These are phyloP conservation scores for Hypercompe scribonia DNA, from an alignment of 2,888 invertebrate genomes.

Conservation along the genomic window DNA sequence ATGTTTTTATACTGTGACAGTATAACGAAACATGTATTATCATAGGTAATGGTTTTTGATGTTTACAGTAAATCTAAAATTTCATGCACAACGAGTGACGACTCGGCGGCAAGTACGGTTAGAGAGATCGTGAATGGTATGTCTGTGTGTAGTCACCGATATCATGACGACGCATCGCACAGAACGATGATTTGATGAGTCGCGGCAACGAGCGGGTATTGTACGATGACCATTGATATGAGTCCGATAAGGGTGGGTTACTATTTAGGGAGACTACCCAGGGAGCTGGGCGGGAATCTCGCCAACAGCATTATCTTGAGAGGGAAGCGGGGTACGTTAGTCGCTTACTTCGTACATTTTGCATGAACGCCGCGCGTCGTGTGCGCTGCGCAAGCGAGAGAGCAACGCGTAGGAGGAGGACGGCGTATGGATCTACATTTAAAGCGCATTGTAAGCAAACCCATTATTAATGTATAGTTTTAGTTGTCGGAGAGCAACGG, in stretches of 20 bases:
- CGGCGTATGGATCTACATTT: slow-evolving; percentile 82
- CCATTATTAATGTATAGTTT: slow-evolving; percentile 86
- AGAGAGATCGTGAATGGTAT: slow-evolving; percentile 6
- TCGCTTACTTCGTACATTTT: slow-evolving; percentile 79
- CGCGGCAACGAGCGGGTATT: slow-evolving; percentile 34
- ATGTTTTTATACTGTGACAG: not conserved
- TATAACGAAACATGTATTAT: not conserved
- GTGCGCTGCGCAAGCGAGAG: slow-evolving; percentile 69
- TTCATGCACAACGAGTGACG: not conserved
- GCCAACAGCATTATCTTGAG: slow-evolving; percentile 77
- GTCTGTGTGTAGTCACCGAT: slow-evolving; percentile 7
- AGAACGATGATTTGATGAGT: slow-evolving; percentile 57
- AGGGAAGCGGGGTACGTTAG: slow-evolving; percentile 70
- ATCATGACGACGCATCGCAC: slow-evolving; percentile 47
- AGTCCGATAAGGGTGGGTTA: slow-evolving; percentile 56
- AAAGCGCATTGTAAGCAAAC: slow-evolving; percentile 86
- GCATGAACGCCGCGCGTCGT: slow-evolving; percentile 72
- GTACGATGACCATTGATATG: slow-evolving; percentile 63
- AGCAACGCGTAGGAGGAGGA: slow-evolving; percentile 61
- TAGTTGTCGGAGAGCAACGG: slow-evolving; percentile 82
- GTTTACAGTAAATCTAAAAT: not conserved
- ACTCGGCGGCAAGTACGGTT: not conserved
- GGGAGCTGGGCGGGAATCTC: slow-evolving; percentile 43
- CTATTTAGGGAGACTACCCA: slow-evolving; percentile 37
- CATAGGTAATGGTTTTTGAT: not conserved